Conservation (phyloP, 2,113 vertebrate genomes). For the Gymnogyps californianus region DNA sequence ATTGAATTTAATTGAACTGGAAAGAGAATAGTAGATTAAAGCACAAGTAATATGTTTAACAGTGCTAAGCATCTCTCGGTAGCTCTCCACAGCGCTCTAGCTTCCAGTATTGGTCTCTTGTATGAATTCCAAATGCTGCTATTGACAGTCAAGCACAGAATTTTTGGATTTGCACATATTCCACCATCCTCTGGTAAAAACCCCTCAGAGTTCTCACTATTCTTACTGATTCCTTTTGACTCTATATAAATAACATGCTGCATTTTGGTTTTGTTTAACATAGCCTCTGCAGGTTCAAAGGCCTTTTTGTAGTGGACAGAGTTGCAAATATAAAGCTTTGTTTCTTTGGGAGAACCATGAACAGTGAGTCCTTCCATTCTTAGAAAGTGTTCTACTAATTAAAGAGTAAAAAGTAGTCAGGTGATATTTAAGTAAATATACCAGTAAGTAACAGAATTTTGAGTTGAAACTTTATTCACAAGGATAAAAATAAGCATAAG, state of each 20-base stretch:
- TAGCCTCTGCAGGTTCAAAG: neutral
- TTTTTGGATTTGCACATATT: neutral
- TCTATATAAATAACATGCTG: neutral
- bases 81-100: neutral
- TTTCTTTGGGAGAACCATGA: neutral
- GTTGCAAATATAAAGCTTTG: neutral
- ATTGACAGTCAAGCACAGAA: neutral
- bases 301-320: neutral
- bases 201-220: accelerated
- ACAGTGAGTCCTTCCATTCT: neutral
- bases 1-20: neutral
- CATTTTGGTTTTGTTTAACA: neutral
- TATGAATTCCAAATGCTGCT: neutral
- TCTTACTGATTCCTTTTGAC: neutral
- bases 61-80: neutral
- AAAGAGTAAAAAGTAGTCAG: neutral
- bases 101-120: neutral
- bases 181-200: neutral
- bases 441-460: neutral
- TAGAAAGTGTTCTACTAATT: neutral
- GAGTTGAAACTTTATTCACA: conserved; percentile 30
- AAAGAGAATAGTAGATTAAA: neutral
- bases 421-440: neutral
- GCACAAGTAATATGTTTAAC: neutral
- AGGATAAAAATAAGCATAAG: conserved; percentile 4